phyloP scores from a whole-genome alignment of 2,888 invertebrate genomes.

The Opisthograptis luteolata region DNA sequence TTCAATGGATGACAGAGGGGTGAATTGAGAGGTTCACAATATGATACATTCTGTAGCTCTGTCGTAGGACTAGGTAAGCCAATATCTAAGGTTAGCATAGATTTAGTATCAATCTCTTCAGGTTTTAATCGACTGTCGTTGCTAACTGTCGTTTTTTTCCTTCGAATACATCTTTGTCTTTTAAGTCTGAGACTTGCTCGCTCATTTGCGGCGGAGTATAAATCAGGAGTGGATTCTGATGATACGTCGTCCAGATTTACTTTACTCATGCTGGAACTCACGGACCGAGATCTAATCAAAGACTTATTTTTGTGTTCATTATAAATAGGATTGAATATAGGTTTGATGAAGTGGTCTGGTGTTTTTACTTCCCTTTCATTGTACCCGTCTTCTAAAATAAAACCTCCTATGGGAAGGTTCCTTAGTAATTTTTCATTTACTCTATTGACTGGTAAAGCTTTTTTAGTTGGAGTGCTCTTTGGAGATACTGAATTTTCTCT shows the following conservation, averaged over 20 bases:
- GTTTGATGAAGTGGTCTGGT: slow-evolving; percentile 60
- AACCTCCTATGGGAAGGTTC: slow-evolving; percentile 76
- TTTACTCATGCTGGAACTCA: slow-evolving; percentile 59
- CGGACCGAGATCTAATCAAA: slow-evolving; percentile 68
- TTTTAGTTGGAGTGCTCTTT: slow-evolving; percentile 67
- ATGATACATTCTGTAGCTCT: slow-evolving; percentile 64
- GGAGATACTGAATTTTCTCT: slow-evolving; percentile 77
- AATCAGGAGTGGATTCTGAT: slow-evolving; percentile 72
- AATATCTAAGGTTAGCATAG: slow-evolving; percentile 70
- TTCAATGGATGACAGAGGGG: slow-evolving; percentile 52
- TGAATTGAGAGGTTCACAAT: slow-evolving; percentile 62
- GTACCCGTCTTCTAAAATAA: slow-evolving; percentile 76
- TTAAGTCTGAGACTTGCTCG: slow-evolving; percentile 69
- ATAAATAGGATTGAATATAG: slow-evolving; percentile 37
- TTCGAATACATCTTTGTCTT: slow-evolving; percentile 84
- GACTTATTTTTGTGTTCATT: slow-evolving; percentile 41
- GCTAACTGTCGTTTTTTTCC: slow-evolving; percentile 77
- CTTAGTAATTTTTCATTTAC: slow-evolving; percentile 70
- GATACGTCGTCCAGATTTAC: slow-evolving; percentile 54
- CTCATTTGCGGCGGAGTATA: slow-evolving; percentile 56
- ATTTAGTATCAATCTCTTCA: slow-evolving; percentile 52
- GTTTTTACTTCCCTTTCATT: slow-evolving; percentile 81
- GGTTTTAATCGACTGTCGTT: slow-evolving; percentile 67
- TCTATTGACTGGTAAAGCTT: slow-evolving; percentile 59
- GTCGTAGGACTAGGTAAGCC: slow-evolving; percentile 74